These are phyloP conservation scores for Junco hyemalis DNA, from an alignment of 2,113 vertebrate genomes.

Conservation along the genomic window DNA sequence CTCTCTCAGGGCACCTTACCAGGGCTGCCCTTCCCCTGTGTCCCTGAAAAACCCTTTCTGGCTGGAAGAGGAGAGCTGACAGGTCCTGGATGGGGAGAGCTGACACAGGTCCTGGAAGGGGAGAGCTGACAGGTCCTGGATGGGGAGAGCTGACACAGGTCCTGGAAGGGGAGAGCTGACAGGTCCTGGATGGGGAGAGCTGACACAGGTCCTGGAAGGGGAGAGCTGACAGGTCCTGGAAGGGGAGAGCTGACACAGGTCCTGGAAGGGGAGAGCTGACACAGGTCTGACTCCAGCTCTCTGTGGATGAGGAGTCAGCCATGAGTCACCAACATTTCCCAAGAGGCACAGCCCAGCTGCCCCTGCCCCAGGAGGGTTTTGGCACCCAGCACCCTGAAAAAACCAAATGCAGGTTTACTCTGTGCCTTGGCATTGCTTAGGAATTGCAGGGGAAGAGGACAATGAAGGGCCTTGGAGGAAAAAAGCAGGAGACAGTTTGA, in stretches of 20 bases:
- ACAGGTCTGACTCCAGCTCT: background rate
- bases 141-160: background rate
- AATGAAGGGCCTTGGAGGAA: background rate
- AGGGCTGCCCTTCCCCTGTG: background rate
- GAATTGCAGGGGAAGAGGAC: background rate
- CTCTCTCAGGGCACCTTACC: background rate
- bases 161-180: background rate
- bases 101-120: background rate
- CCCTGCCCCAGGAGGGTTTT: background rate
- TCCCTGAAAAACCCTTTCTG: background rate
- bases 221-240: too few species aligned
- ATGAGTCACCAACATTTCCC: background rate
- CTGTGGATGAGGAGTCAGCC: background rate
- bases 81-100: background rate
- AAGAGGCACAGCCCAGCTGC: background rate
- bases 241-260: background rate
- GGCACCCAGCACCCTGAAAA: background rate
- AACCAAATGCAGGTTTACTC: background rate
- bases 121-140: background rate
- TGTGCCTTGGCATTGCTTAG: background rate
- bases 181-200: background rate
- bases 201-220: background rate
- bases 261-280: background rate
- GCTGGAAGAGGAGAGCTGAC: background rate
- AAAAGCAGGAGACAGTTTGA: background rate